These are phyloP conservation scores for Drosophila funebris DNA, from an alignment of 1,140 invertebrate genomes.

Conservation along the genomic window DNA sequence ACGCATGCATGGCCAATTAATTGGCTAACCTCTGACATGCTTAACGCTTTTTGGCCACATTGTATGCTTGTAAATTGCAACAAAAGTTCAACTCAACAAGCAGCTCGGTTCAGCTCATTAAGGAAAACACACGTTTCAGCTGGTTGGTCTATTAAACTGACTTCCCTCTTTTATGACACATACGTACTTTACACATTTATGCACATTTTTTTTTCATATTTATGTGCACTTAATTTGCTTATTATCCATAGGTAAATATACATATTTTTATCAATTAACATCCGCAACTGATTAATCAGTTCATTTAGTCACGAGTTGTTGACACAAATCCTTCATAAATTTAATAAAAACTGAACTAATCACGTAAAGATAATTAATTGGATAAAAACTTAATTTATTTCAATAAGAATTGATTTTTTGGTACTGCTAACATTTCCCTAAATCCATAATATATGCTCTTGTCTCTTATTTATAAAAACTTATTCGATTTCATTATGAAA, in stretches of 20 bases:
- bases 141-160: background rate
- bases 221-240: background rate
- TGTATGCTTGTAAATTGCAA: constrained; percentile 27
- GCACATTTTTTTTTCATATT: background rate
- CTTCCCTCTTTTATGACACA: background rate
- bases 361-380: too few relatives aligned
- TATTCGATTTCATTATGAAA: background rate
- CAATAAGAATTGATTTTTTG: too few relatives aligned
- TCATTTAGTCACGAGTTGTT: background rate
- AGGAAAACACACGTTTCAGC: constrained; percentile 6
- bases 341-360: too few relatives aligned
- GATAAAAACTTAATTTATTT: too few relatives aligned
- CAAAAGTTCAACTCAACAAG: constrained; percentile 13
- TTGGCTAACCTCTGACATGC: constrained; percentile 49
- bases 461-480: too few relatives aligned
- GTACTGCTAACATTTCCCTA: too few relatives aligned
- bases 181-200: background rate
- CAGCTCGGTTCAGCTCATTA: constrained; percentile 23
- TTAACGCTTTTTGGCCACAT: constrained; percentile 28
- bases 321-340: background rate
- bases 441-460: too few relatives aligned
- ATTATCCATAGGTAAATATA: background rate
- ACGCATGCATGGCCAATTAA: constrained; percentile 16
- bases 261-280: background rate
- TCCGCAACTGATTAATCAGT: background rate